Base-by-base conservation (phyloP, 2,888 invertebrate species). In the Eristalinus aeneus region DNA sequence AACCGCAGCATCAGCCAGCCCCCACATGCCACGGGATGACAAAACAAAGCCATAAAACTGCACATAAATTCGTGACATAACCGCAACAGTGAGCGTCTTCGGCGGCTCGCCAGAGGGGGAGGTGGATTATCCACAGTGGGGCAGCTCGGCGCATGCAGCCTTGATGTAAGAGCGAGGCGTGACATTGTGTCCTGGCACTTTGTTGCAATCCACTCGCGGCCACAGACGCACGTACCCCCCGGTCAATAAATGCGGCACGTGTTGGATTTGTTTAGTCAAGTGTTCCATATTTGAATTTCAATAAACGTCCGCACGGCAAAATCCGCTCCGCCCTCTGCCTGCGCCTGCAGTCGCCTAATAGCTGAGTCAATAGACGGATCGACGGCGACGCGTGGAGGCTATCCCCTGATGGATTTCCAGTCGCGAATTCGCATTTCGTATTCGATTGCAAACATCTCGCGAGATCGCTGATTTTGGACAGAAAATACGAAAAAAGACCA, bases 191-290 rank as follows among this genome's bases (percentile, higher is more conserved):
- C 56, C 65, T 60, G 78, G 5, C 61, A 64, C 63, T 75, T 65
- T 12, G 65, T 27, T 81, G 71, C 81, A 75, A 58, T 73, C 27
- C 27, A 31, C 1, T 63, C 16, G 34, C 34, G 20, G 32, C 20
- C 61, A 20, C 10, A 12, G 20, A 20, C 31, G 61, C 32, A 32
- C 34, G 12, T 54, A 63, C 10, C 22, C 6, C 22, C 27, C 11
- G 79, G 80, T 68, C 76, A 85, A 76, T 76, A 80, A 68, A 80
- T 32, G 46, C 85, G 63, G 76, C 85, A 85, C 85, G 85, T 85
- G 80, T 76, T 27, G 56, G 58, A 64, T 85, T 60, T 64, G 36
- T 54, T 76, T 65, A 53, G 20, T 64, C 74, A 67, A 61, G 67
- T 85, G 61, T 79, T 72, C 16, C 27, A 69, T 78, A 56, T 83